phyloP scores from a whole-genome alignment of 92 coral and sea anemone genomes.

The Actinernus sp. region DNA sequence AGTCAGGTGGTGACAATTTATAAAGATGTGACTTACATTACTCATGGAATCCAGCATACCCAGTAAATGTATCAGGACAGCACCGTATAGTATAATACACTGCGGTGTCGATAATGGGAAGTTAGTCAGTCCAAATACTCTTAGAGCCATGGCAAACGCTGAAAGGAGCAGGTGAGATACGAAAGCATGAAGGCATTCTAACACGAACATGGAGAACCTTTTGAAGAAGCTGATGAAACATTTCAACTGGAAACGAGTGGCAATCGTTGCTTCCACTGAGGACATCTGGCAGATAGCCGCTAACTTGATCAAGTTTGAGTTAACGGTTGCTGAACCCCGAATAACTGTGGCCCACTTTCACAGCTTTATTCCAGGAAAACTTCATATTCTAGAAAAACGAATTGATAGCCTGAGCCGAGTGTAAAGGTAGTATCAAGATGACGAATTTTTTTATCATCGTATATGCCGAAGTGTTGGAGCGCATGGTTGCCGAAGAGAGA shows the following conservation, averaged over 20 bases:
- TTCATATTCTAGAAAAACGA: conserved; percentile 79
- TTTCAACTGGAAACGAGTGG: conserved; percentile 85
- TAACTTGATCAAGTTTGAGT: conserved; percentile 77
- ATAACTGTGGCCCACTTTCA: conserved; percentile 82
- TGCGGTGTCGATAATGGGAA: conserved; percentile 27
- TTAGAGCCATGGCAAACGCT: conserved; percentile 28
- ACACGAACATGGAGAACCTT: conserved; percentile 85
- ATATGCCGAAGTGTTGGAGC: conserved; percentile 22
- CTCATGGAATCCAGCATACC: conserved; percentile 9
- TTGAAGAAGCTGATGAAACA: conserved; percentile 77
- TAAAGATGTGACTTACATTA: not conserved
- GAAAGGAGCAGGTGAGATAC: conserved; percentile 12
- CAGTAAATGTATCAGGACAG: not conserved
- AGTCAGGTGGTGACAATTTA: not conserved
- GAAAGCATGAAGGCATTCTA: conserved; percentile 41
- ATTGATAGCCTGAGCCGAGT: conserved; percentile 77
- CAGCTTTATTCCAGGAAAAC: conserved; percentile 81
- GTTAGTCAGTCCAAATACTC: conserved; percentile 11
- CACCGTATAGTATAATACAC: conserved; percentile 13
- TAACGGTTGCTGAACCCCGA: conserved; percentile 51
- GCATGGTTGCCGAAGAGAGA: conserved; percentile 1
- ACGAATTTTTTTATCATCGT: conserved; percentile 17
- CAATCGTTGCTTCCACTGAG: conserved; percentile 92
- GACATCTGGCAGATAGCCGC: conserved; percentile 95
- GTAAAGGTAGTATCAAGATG: too few species aligned